Percentiles rank a stretch among this genome's conserved stretches.
phyloP scores from a whole-genome alignment of 2,113 vertebrate genomes.

The Benitochromis conjunctus region DNA sequence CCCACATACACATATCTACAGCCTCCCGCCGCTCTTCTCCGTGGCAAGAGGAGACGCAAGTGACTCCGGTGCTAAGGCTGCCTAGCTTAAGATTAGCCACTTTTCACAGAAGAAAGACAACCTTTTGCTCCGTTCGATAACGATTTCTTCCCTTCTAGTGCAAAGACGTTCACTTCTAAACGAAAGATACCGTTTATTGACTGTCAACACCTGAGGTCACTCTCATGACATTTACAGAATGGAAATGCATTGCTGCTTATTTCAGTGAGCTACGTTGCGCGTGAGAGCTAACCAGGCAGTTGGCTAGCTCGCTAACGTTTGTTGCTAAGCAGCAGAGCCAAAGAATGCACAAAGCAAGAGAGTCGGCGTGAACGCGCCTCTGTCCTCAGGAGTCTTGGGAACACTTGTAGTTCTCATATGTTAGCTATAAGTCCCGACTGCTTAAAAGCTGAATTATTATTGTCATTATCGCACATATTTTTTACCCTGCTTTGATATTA shows the following conservation, averaged over 20 bases:
- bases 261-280: conserved; percentile 11
- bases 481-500: not conserved
- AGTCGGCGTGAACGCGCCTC: not conserved
- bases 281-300: conserved; percentile 19
- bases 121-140: not conserved
- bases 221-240: not conserved
- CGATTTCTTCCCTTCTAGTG: not conserved
- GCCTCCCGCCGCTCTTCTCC: not conserved
- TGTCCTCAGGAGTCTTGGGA: not conserved
- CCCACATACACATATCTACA: conserved; percentile 25
- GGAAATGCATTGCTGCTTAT: not conserved
- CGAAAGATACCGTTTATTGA: not conserved
- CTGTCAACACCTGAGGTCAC: not conserved
- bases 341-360: not conserved
- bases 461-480: not conserved
- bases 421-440: not conserved
- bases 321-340: conserved; percentile 61
- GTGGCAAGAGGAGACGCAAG: not conserved
- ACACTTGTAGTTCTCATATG: not conserved
- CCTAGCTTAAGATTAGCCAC: conserved; percentile 46
- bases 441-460: not conserved
- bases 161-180: not conserved
- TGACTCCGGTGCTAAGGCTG: conserved; percentile 34
- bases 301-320: conserved; percentile 43
- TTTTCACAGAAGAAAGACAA: not conserved